A percentile compares a stretch with the other conserved stretches of the same genome.
These are phyloP conservation scores for Cyprichromis sp. DNA, from an alignment of 2,113 vertebrate genomes.

Conservation along the genomic window DNA sequence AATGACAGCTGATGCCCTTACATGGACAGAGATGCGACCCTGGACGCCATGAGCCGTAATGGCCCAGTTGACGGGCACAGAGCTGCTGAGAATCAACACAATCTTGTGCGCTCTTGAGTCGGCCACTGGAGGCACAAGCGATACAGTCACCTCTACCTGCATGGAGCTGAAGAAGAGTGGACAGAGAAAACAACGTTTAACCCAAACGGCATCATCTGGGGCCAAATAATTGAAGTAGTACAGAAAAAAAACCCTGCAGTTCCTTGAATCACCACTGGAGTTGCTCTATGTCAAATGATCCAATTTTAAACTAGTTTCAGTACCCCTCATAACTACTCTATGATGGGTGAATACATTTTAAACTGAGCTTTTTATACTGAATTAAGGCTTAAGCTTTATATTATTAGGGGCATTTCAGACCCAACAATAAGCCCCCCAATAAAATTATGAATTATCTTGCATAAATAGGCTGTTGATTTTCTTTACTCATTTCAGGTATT, in stretches of 20 bases:
- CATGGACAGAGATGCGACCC: slow-evolving; percentile 61
- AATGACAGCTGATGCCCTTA: background rate
- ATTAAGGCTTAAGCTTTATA: background rate
- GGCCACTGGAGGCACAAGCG: slow-evolving; percentile 50
- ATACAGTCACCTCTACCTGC: slow-evolving; percentile 68
- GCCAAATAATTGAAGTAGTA: background rate
- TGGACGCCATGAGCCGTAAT: slow-evolving; percentile 51
- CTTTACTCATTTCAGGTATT: background rate
- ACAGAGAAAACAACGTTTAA: background rate
- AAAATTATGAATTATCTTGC: no score
- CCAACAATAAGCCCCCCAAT: background rate
- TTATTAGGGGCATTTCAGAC: background rate
- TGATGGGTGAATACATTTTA: background rate
- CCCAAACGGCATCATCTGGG: background rate
- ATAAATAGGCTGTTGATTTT: background rate
- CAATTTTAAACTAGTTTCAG: background rate
- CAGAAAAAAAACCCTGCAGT: fast-evolving
- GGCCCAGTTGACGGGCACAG: slow-evolving; percentile 67
- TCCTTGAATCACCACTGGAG: background rate
- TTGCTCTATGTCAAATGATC: background rate
- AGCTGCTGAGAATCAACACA: slow-evolving; percentile 71
- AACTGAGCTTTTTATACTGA: background rate
- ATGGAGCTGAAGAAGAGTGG: slow-evolving; percentile 9
- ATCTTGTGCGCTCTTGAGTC: slow-evolving; percentile 32
- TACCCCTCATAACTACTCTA: fast-evolving